phyloP scores from a whole-genome alignment of 2,113 vertebrate species.

The Ciconia stormi region DNA sequence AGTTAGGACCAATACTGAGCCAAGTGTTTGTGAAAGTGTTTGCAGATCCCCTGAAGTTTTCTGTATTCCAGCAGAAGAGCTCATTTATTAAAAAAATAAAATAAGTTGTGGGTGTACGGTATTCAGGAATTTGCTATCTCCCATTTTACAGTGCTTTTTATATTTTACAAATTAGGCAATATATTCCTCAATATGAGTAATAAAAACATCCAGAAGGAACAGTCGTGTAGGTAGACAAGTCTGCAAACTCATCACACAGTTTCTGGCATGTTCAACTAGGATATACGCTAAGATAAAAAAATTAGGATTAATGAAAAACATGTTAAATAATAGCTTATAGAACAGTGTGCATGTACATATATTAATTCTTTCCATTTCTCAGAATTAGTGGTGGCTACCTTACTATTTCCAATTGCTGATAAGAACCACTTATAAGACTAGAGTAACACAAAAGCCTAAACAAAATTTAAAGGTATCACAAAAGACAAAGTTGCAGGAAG shows the following conservation, averaged over 20 bases:
- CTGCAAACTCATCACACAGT: neutral
- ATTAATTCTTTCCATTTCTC: neutral
- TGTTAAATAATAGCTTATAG: neutral
- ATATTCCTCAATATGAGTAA: neutral
- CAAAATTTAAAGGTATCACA: neutral
- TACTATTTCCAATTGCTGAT: neutral
- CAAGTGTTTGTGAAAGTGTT: neutral
- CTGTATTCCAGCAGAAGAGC: neutral
- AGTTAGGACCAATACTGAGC: neutral
- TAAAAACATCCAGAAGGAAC: neutral
- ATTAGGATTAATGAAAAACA: neutral
- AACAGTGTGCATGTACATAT: fast-evolving
- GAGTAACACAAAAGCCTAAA: neutral
- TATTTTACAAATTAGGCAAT: neutral
- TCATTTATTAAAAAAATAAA: neutral
- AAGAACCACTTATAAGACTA: neutral
- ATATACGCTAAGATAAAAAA: neutral
- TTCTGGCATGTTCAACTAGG: neutral
- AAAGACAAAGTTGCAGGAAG: neutral
- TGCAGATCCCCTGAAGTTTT: neutral
- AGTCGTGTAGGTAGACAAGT: neutral
- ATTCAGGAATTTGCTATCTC: neutral
- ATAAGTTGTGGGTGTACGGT: neutral
- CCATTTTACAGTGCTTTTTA: neutral
- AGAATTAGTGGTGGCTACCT: neutral